Evolutionary conservation across 2,888 invertebrate genomes (phyloP), one percentile per base, ranked within the genome.

Genomic region (Harpalus rubripes): DNA sequence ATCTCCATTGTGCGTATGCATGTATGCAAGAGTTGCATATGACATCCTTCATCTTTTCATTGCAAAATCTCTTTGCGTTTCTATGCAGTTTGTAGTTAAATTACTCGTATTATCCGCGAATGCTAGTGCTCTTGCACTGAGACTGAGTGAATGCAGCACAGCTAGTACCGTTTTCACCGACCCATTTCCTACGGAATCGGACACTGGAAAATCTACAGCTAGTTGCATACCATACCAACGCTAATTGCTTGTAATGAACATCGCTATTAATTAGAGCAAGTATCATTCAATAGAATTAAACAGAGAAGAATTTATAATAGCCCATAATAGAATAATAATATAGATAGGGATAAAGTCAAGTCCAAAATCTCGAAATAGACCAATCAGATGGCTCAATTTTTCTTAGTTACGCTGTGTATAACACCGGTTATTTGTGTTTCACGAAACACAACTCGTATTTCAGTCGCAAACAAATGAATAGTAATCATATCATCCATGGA

Each of bases 81-180:
- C 68, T 68, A 68, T 68, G 39, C 15, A 68, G n/a, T 12, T 63
- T 63, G 22, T 68, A 3, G 3, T 68, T 68, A 68, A 68, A 32
- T 68, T 15, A 68, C 63, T 18, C 2, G n/a, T 7, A 63, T 63
- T 26, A 68, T n/a, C 15, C 68, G 10, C 39, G 68, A n/a, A 59
- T 15, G 22, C 68, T 5, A 68, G 68, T 68, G 39, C 68, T 32
- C n/a, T 59, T 68, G 32, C 68, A 39, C 39, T 32, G 32, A 32
- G 32, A 32, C 32, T 7, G 22, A 22, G 22, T 10, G 15, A 32
- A 56, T 8, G n/a, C 58, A 78, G 0, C 26, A 52, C 7, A 22
- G 68, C 52, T 65, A 52, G 81, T 81, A 68, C 81, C 81, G 81
- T 81, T 81, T 81, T 81, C 81, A 52, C 81, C 65, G 81, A 81